phyloP scores from a whole-genome alignment of 2,797 vertebrate genomes.

The Acanthurus tractus region DNA sequence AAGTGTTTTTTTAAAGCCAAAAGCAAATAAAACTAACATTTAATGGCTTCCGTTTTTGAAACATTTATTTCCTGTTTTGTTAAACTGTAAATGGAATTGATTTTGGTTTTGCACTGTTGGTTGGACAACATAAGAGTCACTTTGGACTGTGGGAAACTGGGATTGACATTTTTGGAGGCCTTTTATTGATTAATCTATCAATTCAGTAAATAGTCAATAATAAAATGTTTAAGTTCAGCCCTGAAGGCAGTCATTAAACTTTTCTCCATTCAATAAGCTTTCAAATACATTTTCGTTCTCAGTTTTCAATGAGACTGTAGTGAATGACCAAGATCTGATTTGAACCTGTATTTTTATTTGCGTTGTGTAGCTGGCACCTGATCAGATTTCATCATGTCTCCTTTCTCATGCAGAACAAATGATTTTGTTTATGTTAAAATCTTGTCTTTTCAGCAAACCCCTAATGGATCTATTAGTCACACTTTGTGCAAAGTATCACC shows the following conservation, averaged over 20 bases:
- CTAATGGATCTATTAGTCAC: slow-evolving; percentile 96
- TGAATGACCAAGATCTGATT: not conserved
- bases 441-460: slow-evolving; percentile 89
- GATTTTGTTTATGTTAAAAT: not conserved
- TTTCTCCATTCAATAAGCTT: not conserved
- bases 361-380: not conserved
- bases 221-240: not conserved
- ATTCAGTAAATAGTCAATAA: not conserved
- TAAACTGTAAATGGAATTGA: not conserved
- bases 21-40: not conserved
- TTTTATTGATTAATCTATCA: not conserved
- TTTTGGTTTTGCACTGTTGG: not conserved
- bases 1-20: not conserved
- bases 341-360: not conserved
- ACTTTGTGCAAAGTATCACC: slow-evolving; percentile 94
- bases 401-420: not conserved
- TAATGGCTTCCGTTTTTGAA: not conserved
- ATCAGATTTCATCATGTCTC: not conserved
- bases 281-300: not conserved
- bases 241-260: not conserved
- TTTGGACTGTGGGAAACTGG: not conserved
- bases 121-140: not conserved
- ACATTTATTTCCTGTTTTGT: not conserved
- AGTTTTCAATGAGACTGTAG: not conserved
- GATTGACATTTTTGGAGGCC: not conserved